Percentiles rank a stretch among this genome's conserved stretches.
Conservation (phyloP, 2,888 invertebrate genomes). For the Eucera pruinosa region DNA sequence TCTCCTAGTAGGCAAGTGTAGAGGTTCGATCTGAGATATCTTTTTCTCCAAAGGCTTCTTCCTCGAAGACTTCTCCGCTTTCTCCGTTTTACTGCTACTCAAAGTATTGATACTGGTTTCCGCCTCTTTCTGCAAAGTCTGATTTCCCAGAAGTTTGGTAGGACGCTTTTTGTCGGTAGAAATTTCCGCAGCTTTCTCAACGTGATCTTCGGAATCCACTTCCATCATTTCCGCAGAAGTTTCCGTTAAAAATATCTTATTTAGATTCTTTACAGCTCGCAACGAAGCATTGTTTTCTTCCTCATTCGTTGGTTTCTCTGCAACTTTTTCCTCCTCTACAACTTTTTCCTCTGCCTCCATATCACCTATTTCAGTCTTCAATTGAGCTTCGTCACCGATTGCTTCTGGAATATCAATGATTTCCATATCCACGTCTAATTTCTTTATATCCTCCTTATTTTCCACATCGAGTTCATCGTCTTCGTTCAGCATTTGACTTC, state of each 20-base stretch:
- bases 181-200: neutral
- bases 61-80: neutral
- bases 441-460: neutral
- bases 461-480: neutral
- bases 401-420: neutral
- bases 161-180: neutral
- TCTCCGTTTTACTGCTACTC: neutral
- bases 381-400: neutral
- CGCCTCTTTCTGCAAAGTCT: neutral
- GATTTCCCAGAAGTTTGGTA: neutral
- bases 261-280: neutral
- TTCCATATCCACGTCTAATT: neutral
- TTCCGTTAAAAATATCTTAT: neutral
- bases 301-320: neutral
- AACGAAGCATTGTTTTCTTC: neutral
- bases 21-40: slow-evolving; percentile 60
- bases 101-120: neutral
- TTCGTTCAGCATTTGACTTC: slow-evolving; percentile 67
- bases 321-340: neutral
- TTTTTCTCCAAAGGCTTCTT: slow-evolving; percentile 15
- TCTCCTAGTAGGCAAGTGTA: slow-evolving; percentile 39
- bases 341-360: no score
- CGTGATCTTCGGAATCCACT: neutral
- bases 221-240: neutral
- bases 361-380: neutral